Evolutionary conservation across 2,888 invertebrate species (phyloP), one percentile per base, ranked within the genome.

Genomic region (Aricia artaxerxes): DNA sequence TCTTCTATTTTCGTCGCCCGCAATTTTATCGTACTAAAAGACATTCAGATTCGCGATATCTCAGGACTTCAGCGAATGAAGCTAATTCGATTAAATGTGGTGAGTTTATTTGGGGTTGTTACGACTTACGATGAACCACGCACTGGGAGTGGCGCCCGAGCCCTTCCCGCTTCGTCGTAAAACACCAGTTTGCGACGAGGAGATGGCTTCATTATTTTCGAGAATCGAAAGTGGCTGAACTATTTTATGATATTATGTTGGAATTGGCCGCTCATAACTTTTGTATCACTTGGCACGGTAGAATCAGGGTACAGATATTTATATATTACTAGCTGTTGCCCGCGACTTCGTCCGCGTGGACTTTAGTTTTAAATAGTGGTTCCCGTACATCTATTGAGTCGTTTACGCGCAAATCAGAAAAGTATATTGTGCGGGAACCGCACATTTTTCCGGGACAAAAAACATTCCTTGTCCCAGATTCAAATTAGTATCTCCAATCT

Each of bases 31-130:
- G 35, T 13, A 69, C 69, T 69, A 69, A 69, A 69, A 38, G 69
- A 38, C 35, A 69, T 69, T 69, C 35, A 38, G 69, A 38, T 69
- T 69, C 69, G 69, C 38, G 35, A 69, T 69, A 69, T 69, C 69
- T 35, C 35, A 38, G 35, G 16, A 38, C 13, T 69, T 6, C 3
- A 16, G 69, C 35, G 69, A 69, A 69, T 69, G 16, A 69, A 35
- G 35, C 69, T 69, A 69, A 69, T 69, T 69, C 69, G 69, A 69
- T 69, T 69, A 69, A 69, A 69, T 69, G 35, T 69, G 69, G 69
- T 69, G 69, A 69, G 35, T 69, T 69, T 69, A 69, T 69, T 69
- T 69, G 69, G 35, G 69, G 69, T 69, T 69, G 69, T 69, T 69
- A 69, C 64, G 69, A 13, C 35, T 44, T 44, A 44, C 49, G 49